These are phyloP conservation scores for Melinaea menophilus DNA, from an alignment of 2,888 invertebrate genomes.

Conservation along the genomic window DNA sequence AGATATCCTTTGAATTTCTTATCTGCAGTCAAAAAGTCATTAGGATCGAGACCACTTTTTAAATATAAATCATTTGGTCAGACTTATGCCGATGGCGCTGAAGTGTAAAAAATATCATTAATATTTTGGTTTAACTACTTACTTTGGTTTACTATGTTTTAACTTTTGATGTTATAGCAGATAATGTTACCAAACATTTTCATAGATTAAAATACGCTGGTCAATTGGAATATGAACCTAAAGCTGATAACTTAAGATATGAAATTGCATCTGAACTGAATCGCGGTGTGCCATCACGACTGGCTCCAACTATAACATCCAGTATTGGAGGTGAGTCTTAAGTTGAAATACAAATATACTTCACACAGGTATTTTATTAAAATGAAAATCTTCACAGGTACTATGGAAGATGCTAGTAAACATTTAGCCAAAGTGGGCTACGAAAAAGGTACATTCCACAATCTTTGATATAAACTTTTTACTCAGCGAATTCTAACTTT, in stretches of 20 bases:
- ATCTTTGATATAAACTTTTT: background rate
- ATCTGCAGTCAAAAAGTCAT: conserved; percentile 45
- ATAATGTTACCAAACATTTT: background rate
- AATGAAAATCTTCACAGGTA: conserved; percentile 38
- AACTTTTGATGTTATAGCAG: conserved; percentile 1
- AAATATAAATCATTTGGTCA: conserved; percentile 52
- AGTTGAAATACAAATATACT: background rate
- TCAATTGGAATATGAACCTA: conserved; percentile 41
- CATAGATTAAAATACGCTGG: conserved; percentile 48
- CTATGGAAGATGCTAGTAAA: conserved; percentile 47
- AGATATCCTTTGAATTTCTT: conserved; percentile 51
- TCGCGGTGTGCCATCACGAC: conserved; percentile 42
- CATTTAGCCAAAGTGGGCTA: conserved; percentile 53
- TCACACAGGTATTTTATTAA: background rate
- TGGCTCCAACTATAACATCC: conserved; percentile 42
- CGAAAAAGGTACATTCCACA: conserved; percentile 45
- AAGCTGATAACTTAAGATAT: conserved; percentile 38
- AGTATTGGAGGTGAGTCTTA: conserved; percentile 42
- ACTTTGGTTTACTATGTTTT: conserved; percentile 11
- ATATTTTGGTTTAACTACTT: too few species aligned
- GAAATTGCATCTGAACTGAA: conserved; percentile 49
- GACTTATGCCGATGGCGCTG: conserved; percentile 51
- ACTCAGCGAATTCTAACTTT: background rate
- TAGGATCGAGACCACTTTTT: conserved; percentile 48
- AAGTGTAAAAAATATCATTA: conserved; percentile 43